These are phyloP conservation scores for Melanotaenia boesemani DNA, from an alignment of 2,797 vertebrate species.

Conservation along the genomic window DNA sequence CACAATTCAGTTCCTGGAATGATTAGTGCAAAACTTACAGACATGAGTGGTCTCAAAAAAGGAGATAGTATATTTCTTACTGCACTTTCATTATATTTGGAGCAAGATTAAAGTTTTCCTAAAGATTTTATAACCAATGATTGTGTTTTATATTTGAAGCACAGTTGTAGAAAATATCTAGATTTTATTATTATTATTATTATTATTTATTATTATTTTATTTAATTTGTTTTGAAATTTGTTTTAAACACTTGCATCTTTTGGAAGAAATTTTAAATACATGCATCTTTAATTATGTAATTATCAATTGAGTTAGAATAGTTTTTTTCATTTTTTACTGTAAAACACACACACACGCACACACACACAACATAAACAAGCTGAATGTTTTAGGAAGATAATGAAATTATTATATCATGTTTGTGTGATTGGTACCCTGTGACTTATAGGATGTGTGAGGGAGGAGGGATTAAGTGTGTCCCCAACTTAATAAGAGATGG, in stretches of 20 bases:
- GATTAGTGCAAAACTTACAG: not conserved
- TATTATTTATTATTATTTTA: no score
- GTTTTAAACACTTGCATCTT: no score
- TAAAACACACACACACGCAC: not conserved
- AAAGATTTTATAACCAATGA: not conserved
- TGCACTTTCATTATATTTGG: not conserved
- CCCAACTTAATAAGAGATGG: not conserved
- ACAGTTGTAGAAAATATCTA: not conserved
- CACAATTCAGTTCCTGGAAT: not conserved
- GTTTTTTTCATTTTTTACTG: not conserved
- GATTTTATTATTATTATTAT: no score
- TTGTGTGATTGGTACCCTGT: not conserved
- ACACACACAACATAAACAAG: not conserved
- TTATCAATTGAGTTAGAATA: not conserved
- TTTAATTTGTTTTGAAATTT: not conserved
- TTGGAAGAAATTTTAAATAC: no score
- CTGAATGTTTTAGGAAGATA: not conserved
- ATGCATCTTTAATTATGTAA: not conserved
- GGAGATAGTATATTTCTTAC: not conserved
- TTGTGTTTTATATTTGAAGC: not conserved
- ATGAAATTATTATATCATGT: not conserved
- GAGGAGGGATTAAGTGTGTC: not conserved
- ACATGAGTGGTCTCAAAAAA: not conserved
- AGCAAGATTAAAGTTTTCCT: not conserved
- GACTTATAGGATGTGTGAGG: not conserved